A percentile compares a stretch with the other conserved stretches of the same genome.
Conservation (phyloP, 2,888 invertebrate species). For the Fragum whitleyi region DNA sequence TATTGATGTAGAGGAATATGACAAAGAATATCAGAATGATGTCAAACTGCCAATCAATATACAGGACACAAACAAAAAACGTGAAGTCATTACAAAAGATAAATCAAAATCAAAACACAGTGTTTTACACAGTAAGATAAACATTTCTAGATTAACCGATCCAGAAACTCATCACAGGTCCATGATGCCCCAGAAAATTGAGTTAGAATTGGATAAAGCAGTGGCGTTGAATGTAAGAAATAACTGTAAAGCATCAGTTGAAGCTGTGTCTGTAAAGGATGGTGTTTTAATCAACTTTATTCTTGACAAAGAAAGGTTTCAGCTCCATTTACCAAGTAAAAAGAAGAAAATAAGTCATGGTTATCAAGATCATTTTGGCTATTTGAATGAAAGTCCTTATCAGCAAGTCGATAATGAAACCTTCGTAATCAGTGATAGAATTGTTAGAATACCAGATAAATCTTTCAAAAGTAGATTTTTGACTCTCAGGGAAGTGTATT, state of each 20-base stretch:
- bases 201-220: constrained; percentile 36
- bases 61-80: background rate
- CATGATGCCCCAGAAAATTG: background rate
- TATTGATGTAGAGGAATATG: constrained; percentile 30
- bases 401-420: background rate
- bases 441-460: background rate
- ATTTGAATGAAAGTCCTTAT: constrained; percentile 25
- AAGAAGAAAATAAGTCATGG: background rate
- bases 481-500: constrained; percentile 38
- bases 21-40: constrained; percentile 8
- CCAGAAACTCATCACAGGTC: background rate
- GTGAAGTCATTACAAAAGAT: background rate
- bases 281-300: constrained; percentile 49
- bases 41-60: background rate
- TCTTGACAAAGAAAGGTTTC: constrained; percentile 46
- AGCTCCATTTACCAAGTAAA: constrained; percentile 42
- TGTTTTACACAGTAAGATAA: background rate
- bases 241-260: constrained; percentile 49
- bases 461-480: background rate
- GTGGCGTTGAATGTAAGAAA: constrained; percentile 49
- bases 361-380: background rate
- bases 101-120: background rate
- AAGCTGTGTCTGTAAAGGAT: constrained; percentile 40
- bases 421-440: constrained; percentile 3
- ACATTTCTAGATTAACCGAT: background rate